Evolutionary conservation across 1,140 invertebrate genomes (phyloP).

Genomic region (Bombus superbus): DNA sequence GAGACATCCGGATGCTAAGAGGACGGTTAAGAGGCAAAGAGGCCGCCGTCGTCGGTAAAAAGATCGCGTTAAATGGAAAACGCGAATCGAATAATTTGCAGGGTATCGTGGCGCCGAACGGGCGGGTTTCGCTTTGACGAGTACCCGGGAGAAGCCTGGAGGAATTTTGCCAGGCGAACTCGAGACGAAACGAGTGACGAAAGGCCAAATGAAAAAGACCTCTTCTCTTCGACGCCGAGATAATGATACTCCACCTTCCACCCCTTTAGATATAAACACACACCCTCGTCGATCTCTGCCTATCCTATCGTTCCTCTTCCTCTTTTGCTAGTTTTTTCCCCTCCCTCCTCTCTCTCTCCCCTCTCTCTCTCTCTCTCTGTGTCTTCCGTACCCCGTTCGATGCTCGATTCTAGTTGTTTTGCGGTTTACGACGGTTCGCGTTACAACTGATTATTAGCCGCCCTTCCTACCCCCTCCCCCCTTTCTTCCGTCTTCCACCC

Average conservation of each 20-base stretch:
- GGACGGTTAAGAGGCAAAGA: too few species aligned
- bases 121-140: conserved; percentile 67
- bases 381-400: conserved; percentile 46
- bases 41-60: conserved; percentile 44
- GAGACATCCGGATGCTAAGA: not conserved
- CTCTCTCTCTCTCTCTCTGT: not conserved
- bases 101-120: conserved; percentile 31
- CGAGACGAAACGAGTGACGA: conserved; percentile 24
- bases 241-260: conserved; percentile 71
- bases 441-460: conserved; percentile 83
- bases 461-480: conserved; percentile 49
- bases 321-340: conserved; percentile 38
- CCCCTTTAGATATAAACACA: conserved; percentile 76
- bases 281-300: conserved; percentile 43
- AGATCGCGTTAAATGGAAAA: not conserved
- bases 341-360: conserved; percentile 8
- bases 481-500: conserved; percentile 43
- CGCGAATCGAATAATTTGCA: not conserved
- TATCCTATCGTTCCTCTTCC: conserved; percentile 4
- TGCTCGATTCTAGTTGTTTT: conserved; percentile 79
- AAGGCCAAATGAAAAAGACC: conserved; percentile 42
- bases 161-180: conserved; percentile 42
- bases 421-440: conserved; percentile 81
- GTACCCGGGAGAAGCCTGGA: conserved; percentile 33
- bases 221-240: conserved; percentile 56